Evolutionary conservation across 2,797 vertebrate genomes (phyloP), one percentile per base, ranked within the genome.

Genomic region (Podarcis siculus): DNA sequence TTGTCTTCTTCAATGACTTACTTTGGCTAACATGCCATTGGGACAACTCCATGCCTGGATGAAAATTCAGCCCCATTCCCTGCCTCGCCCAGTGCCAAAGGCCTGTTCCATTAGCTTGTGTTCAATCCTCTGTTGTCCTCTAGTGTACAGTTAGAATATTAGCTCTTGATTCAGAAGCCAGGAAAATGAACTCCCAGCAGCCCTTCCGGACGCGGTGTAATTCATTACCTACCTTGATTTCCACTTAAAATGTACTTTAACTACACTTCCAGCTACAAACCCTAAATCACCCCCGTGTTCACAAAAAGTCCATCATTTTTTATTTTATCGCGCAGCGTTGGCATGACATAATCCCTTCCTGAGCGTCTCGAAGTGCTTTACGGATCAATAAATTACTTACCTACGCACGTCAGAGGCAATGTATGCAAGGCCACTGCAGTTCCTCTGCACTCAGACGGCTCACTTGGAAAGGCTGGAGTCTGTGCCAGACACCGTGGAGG

Each of bases 191-290:
- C 96, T 97, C 95, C 93, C 94, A 95, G 93, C 90, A 95, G 94
- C 95, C 95, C 92, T 96, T 96, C 96, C 95, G 95, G 96, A 97
- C 95, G 91, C 90, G 90, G 95, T 94, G 95, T 96, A 97, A 97
- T 97, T 97, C 97, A 97, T 97, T 97, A 97, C 94, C 93, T 92
- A 90, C 94, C 94, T 96, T 96, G 96, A 97, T 97, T 97, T 96
- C 96, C 96, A 97, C 97, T 97, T 97, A 97, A 97, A 97, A 97
- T 96, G 96, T 96, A 96, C 96, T 97, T 97, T 97, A 97, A 95
- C 94, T 95, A 97, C 96, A 95, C 95, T 97, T 97, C 96, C 95
- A 97, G 91, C 96, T 96, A 96, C 95, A 96, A 97, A 96, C 94
- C 87, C 91, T 97, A 97, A 97, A 97, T 97, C 97, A 97, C 89